These are phyloP conservation scores for Sinocyclocheilus maitianheensis DNA, from an alignment of 2,113 vertebrate genomes.

Conservation along the genomic window DNA sequence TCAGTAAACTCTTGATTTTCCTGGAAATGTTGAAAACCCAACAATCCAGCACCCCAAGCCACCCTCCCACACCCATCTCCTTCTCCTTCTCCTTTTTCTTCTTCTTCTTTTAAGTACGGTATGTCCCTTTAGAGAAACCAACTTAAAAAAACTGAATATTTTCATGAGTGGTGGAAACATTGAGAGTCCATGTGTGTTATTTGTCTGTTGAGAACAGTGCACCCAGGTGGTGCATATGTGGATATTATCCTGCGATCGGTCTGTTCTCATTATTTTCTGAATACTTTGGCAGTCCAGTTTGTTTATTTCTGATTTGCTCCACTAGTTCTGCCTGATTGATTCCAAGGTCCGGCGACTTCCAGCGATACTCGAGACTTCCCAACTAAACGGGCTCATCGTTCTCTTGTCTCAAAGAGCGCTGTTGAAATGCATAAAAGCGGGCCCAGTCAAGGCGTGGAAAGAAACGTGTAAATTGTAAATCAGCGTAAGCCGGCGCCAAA, in stretches of 20 bases:
- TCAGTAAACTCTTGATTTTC: too few species aligned
- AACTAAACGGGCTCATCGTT: constrained; percentile 19
- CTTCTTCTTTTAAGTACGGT: too few species aligned
- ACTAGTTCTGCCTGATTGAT: constrained; percentile 63
- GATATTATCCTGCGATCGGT: constrained; percentile 49
- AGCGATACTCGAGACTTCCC: constrained; percentile 50
- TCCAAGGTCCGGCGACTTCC: constrained; percentile 63
- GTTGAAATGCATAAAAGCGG: constrained; percentile 55
- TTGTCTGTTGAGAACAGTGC: constrained; percentile 51
- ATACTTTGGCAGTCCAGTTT: constrained; percentile 47
- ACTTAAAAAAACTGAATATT: neutral
- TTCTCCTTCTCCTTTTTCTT: too few species aligned
- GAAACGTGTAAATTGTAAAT: constrained; percentile 70
- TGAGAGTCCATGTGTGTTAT: constrained; percentile 53
- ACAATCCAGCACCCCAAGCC: too few species aligned
- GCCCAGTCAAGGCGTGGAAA: constrained; percentile 44
- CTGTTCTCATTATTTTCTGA: constrained; percentile 58
- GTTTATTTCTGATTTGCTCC: constrained; percentile 64
- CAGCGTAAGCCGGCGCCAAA: constrained; percentile 46
- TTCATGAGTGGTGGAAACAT: constrained; percentile 8
- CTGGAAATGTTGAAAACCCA: too few species aligned
- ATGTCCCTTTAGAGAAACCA: too few species aligned
- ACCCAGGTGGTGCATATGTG: constrained; percentile 58
- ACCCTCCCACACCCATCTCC: too few species aligned
- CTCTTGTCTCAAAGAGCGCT: constrained; percentile 35